phyloP scores from a whole-genome alignment of 2,797 vertebrate genomes.

The Nannoperca australis region DNA sequence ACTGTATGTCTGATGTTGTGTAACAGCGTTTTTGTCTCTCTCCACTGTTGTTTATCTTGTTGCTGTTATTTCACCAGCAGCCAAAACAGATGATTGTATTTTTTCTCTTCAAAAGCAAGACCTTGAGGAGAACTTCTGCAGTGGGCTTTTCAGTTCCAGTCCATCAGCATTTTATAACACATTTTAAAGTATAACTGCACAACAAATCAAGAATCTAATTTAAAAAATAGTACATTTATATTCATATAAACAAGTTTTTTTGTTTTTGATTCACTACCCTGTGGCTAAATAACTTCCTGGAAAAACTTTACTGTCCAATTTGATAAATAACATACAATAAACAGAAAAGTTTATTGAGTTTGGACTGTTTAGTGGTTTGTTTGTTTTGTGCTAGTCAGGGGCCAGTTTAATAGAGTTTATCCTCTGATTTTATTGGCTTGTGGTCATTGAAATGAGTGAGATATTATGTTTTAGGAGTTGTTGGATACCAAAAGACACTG shows the following conservation, averaged over 20 bases:
- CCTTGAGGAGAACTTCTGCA: background rate
- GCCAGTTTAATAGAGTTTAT: background rate
- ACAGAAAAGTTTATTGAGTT: too few relatives aligned
- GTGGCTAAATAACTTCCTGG: too few relatives aligned
- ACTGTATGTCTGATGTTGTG: slow-evolving; percentile 18
- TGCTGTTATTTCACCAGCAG: slow-evolving; percentile 1
- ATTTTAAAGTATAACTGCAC: background rate
- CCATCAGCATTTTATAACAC: background rate
- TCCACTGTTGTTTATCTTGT: background rate
- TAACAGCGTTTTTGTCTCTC: background rate
- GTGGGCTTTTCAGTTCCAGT: background rate
- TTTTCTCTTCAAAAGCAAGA: background rate
- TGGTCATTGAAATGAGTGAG: background rate
- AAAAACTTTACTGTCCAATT: too few relatives aligned
- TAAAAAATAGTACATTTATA: too few relatives aligned
- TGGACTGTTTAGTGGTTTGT: background rate
- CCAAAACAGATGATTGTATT: background rate
- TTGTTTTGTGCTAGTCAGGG: background rate
- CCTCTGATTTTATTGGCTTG: background rate
- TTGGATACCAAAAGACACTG: background rate
- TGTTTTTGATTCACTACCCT: too few relatives aligned
- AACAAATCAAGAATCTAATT: background rate
- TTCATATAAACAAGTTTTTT: too few relatives aligned
- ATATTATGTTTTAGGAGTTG: background rate
- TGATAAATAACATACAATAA: too few relatives aligned